Evolutionary conservation across 2,113 vertebrate genomes (phyloP), one percentile per base, ranked within the genome.

Genomic region (Brachirus orientalis): DNA sequence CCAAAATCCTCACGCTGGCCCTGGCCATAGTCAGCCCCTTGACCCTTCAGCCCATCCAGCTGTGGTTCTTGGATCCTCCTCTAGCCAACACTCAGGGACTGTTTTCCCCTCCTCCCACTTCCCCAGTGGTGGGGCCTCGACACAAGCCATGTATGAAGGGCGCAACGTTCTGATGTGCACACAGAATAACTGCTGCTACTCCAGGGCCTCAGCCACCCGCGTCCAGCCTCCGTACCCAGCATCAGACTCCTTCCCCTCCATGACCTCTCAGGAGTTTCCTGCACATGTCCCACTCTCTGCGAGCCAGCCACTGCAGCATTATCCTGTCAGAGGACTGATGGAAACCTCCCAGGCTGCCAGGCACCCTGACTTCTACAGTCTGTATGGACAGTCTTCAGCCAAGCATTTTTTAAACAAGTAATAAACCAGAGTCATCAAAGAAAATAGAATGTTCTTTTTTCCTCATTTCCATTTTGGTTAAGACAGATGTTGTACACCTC

Each of bases 151-250:
- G 92, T 98, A 97, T 16, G 95, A 95, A 9, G 95, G 96, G 59
- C 96, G 97, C 87, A 99, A 99, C 92, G 97, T 99, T 86, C 94
- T 98, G 35, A 96, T 98, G 94, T 98, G 97, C 89, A 96, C 96
- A 3, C 94, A 97, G 94, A 97, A 98, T 86, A 99, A 99, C 94
- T 99, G 96, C 94, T 98, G 97, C 93, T 99, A 97, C 93, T 98
- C 97, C 87, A 68, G 89, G 58, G 80, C 90, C 22, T 82, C 91
- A 0, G 94, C 92, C 11, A 94, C 95, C 20, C 92, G 92, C 0
- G 88, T 93, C 89, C 95, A 95, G 87, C 95, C 96, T 72, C 92
- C 95, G 41, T 98, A 98, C 85, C 92, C 96, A 1, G 88, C 94
- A 20, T 93, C 95, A 0, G 94, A 96, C 89, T 95, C 97, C 88